Percentiles rank a stretch among this genome's conserved stretches.
phyloP scores from a whole-genome alignment of 2,797 vertebrate genomes.

The Cuculus canorus region DNA sequence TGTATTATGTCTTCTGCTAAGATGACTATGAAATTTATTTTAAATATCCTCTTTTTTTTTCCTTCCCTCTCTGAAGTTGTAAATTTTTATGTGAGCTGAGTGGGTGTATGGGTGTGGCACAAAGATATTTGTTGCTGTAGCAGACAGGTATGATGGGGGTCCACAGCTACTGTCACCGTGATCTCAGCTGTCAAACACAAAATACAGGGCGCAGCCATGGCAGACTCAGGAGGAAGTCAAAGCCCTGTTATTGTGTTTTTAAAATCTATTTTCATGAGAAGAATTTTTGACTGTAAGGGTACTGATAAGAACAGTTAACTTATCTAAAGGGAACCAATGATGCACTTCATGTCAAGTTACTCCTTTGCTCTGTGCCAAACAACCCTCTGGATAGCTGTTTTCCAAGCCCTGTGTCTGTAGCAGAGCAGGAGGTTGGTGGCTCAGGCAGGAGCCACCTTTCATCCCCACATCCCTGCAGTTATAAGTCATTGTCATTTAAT shows the following conservation, averaged over 20 bases:
- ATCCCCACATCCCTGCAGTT: background rate
- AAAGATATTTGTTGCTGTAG: background rate
- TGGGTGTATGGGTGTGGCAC: background rate
- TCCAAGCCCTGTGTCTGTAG: background rate
- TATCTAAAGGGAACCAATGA: fast-evolving
- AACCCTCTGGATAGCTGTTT: background rate
- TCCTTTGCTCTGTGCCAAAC: background rate
- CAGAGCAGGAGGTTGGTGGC: background rate
- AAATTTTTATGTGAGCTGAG: background rate
- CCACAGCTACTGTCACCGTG: background rate
- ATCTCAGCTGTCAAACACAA: background rate
- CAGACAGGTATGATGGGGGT: background rate
- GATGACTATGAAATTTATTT: background rate
- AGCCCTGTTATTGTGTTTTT: background rate
- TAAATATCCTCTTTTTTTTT: background rate
- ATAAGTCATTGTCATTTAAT: background rate
- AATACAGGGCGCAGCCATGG: background rate
- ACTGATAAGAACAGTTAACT: background rate
- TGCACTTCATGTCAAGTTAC: fast-evolving
- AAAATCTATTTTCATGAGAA: background rate
- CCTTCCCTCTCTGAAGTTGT: background rate
- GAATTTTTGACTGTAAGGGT: background rate
- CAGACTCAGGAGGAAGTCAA: background rate
- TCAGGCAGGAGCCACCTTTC: background rate
- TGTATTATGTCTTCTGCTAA: background rate